phyloP scores from a whole-genome alignment of 2,113 vertebrate genomes.

The Camelus dromedarius region DNA sequence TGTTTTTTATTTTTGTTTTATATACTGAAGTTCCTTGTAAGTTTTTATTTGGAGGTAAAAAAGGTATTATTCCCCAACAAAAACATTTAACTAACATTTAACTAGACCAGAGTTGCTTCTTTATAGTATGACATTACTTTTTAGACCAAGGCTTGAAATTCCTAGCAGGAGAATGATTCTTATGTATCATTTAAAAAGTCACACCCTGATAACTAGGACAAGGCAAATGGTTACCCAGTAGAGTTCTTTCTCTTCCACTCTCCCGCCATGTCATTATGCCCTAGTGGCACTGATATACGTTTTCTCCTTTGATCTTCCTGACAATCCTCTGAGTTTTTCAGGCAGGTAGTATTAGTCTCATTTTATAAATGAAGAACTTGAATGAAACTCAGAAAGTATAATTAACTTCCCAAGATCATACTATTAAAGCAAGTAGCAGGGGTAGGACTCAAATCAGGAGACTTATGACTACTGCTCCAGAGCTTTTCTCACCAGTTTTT shows the following conservation, averaged over 20 bases:
- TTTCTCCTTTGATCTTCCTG: neutral
- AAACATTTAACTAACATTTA: conserved; percentile 11
- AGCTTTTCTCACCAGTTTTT: neutral
- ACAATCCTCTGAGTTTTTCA: conserved; percentile 16
- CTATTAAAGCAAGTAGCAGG: neutral
- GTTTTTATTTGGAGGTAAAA: conserved; percentile 40
- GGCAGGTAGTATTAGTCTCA: neutral
- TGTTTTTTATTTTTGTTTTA: neutral
- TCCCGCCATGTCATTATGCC: neutral
- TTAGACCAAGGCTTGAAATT: conserved; percentile 28
- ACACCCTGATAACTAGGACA: neutral
- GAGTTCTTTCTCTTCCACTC: neutral
- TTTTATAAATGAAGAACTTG: neutral
- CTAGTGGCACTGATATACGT: neutral
- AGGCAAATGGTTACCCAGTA: neutral
- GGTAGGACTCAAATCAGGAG: neutral
- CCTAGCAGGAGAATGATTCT: neutral
- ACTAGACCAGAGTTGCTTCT: neutral
- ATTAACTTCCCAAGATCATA: neutral
- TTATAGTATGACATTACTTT: neutral
- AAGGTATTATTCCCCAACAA: neutral
- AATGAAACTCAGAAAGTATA: conserved; percentile 5
- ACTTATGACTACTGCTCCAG: neutral
- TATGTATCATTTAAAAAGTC: neutral
- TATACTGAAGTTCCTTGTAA: neutral